A percentile compares a stretch with the other conserved stretches of the same genome.
Evolutionary conservation across 2,113 vertebrate genomes (phyloP).

Genomic region (Periophthalmodon schlosseri): DNA sequence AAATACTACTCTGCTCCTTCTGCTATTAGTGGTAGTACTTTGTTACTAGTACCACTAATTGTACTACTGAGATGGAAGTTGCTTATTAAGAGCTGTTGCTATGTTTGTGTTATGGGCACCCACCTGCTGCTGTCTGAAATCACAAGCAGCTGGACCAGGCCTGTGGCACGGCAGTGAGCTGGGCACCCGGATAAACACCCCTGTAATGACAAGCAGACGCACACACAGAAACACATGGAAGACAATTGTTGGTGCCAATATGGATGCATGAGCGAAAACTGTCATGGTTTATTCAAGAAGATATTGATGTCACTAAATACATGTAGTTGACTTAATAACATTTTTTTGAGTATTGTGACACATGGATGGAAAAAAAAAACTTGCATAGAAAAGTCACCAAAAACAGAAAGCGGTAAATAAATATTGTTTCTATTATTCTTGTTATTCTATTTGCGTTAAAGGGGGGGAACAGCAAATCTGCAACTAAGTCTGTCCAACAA

Average conservation of each 20-base stretch:
- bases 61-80: conserved; percentile 14
- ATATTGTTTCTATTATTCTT: too few species aligned
- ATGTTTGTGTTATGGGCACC: conserved; percentile 34
- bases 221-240: conserved; percentile 53
- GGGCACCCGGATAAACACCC: conserved; percentile 56
- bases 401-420: too few species aligned
- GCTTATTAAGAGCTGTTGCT: conserved; percentile 34
- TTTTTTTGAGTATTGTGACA: too few species aligned
- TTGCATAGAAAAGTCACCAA: too few species aligned
- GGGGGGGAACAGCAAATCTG: too few species aligned
- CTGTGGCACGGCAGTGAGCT: conserved; percentile 43
- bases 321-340: not conserved
- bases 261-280: conserved; percentile 40
- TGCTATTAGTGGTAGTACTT: not conserved
- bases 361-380: too few species aligned
- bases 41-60: not conserved
- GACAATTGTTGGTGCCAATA: conserved; percentile 46
- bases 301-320: conserved; percentile 19
- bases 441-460: too few species aligned
- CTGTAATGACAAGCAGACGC: conserved; percentile 64
- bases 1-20: not conserved
- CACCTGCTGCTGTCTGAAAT: conserved; percentile 64
- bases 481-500: not conserved
- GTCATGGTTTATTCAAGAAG: conserved; percentile 56
- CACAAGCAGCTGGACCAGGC: conserved; percentile 57